Conservation (phyloP, 2,797 vertebrate species). For the Harpagifer antarcticus region DNA sequence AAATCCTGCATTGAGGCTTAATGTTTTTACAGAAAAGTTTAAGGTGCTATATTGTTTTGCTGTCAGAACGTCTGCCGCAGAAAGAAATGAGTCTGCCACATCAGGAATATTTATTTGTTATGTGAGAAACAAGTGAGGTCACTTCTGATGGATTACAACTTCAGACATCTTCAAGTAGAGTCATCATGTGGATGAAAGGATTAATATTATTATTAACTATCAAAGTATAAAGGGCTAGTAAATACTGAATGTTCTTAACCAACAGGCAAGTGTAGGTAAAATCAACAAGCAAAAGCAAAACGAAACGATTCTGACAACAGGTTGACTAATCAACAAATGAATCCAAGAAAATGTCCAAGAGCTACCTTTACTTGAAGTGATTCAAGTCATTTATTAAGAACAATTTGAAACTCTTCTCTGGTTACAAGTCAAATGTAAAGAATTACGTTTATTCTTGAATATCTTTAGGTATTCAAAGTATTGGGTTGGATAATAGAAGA, state of each 20-base stretch:
- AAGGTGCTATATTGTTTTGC: constrained; percentile 74
- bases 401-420: too few species aligned
- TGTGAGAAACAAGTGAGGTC: constrained; percentile 42
- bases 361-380: too few species aligned
- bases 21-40: constrained; percentile 49
- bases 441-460: neutral
- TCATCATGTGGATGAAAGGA: constrained; percentile 14
- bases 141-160: constrained; percentile 34
- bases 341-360: neutral
- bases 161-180: constrained; percentile 16
- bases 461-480: neutral
- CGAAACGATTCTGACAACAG: too few species aligned
- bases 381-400: too few species aligned
- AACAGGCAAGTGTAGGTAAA: too few species aligned
- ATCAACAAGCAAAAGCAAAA: neutral
- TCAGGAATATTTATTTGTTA: constrained; percentile 55
- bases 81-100: constrained; percentile 62
- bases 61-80: constrained; percentile 51
- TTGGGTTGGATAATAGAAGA: neutral
- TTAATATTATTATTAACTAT: neutral
- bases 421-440: neutral
- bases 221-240: too few species aligned
- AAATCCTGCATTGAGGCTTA: constrained; percentile 39
- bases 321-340: neutral
- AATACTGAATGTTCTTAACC: too few species aligned